These are phyloP conservation scores for Chaitophorus viminalis DNA, from an alignment of 2,888 invertebrate species.

Conservation along the genomic window DNA sequence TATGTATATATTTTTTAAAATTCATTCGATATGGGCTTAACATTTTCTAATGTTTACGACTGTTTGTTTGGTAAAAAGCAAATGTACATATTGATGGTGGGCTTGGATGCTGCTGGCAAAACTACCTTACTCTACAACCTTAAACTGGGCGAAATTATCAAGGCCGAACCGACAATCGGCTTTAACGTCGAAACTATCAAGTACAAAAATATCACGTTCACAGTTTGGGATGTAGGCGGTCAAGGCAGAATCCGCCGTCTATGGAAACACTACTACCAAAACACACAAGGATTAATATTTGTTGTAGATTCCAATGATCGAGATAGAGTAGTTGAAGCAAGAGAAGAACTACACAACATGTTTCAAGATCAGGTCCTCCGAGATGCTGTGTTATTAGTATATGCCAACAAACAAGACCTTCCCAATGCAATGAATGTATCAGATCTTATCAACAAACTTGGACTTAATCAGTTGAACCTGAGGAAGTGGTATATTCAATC, in stretches of 20 bases:
- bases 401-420: constrained; percentile 97
- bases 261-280: constrained; percentile 99
- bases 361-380: constrained; percentile 92
- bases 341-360: constrained; percentile 91
- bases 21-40: constrained; percentile 83
- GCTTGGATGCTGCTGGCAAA: constrained; percentile 98
- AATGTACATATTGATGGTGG: constrained; percentile 98
- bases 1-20: constrained; percentile 45
- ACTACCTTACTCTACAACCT: constrained; percentile 97
- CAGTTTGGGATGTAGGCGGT: constrained; percentile 99
- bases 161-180: constrained; percentile 97
- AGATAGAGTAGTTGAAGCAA: constrained; percentile 92
- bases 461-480: constrained; percentile 84
- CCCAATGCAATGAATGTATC: constrained; percentile 95
- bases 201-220: constrained; percentile 99
- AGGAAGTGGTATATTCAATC: constrained; percentile 98
- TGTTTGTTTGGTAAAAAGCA: constrained; percentile 96
- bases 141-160: constrained; percentile 97
- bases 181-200: constrained; percentile 99
- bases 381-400: constrained; percentile 92
- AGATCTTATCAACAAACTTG: constrained; percentile 92
- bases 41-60: constrained; percentile 92
- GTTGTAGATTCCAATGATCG: constrained; percentile 98
- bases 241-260: constrained; percentile 97
- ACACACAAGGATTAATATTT: constrained; percentile 96